Percentiles rank a stretch among this genome's conserved stretches.
Conservation (phyloP, 2,888 invertebrate genomes). For the Cantharis nigra region DNA sequence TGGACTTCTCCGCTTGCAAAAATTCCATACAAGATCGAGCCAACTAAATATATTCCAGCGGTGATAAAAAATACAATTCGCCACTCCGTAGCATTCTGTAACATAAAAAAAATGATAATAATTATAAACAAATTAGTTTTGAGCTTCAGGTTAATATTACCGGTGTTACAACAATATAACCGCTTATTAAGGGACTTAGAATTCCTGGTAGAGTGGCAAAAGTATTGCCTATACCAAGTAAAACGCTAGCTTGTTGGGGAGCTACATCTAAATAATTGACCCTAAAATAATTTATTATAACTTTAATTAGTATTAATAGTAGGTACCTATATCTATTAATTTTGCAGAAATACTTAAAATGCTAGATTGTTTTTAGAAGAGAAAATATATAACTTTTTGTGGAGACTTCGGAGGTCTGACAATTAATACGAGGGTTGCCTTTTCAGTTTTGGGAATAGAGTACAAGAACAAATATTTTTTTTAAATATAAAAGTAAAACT, state of each 20-base stretch:
- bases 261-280: slow-evolving; percentile 89
- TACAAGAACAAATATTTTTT: no score
- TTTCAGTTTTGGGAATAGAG: no score
- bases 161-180: slow-evolving; percentile 74
- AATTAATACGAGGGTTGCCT: no score
- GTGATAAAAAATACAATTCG: slow-evolving; percentile 84
- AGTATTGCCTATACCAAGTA: slow-evolving; percentile 92
- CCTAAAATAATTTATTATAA: slow-evolving; percentile 56
- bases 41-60: slow-evolving; percentile 79
- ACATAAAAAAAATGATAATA: slow-evolving; percentile 2
- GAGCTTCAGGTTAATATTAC: slow-evolving; percentile 44
- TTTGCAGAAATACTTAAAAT: no score
- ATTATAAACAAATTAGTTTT: background rate
- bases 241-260: slow-evolving; percentile 86
- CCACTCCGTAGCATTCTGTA: slow-evolving; percentile 66
- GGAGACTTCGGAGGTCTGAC: no score
- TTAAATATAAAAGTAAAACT: no score
- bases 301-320: background rate
- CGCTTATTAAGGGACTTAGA: slow-evolving; percentile 83
- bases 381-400: no score
- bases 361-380: no score
- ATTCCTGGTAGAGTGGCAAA: slow-evolving; percentile 91
- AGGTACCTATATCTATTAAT: no score
- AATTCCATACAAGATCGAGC: slow-evolving; percentile 80
- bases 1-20: slow-evolving; percentile 83